Percentiles rank a stretch among this genome's conserved stretches.
These are phyloP conservation scores for Lindbergichthys nudifrons DNA, from an alignment of 2,797 vertebrate species.

Conservation along the genomic window DNA sequence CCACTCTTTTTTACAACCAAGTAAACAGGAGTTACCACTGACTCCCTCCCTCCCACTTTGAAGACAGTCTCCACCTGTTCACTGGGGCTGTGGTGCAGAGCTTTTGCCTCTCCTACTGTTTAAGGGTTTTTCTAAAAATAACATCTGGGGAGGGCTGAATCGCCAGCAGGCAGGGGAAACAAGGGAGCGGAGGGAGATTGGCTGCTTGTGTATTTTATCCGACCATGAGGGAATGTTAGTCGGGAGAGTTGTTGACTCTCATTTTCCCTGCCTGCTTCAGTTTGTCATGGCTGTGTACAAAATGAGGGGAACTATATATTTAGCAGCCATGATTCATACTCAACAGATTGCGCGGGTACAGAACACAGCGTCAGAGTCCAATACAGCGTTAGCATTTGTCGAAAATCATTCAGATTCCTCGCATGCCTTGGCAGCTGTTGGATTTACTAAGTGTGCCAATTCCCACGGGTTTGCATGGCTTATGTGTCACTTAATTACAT, in stretches of 20 bases:
- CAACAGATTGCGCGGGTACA: conserved; percentile 58
- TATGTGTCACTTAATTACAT: neutral
- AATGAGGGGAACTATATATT: conserved; percentile 63
- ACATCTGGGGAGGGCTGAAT: conserved; percentile 67
- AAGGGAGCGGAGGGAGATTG: conserved; percentile 72
- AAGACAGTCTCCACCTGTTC: conserved; percentile 71
- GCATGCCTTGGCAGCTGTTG: neutral
- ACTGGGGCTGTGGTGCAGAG: conserved; percentile 58
- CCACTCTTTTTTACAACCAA: neutral
- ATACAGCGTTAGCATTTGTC: conserved; percentile 21
- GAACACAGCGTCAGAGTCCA: conserved; percentile 29
- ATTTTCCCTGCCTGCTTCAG: conserved; percentile 55
- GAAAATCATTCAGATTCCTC: conserved; percentile 1
- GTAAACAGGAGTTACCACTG: neutral
- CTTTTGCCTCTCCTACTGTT: conserved; percentile 67
- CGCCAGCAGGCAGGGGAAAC: conserved; percentile 72
- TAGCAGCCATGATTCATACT: conserved; percentile 72
- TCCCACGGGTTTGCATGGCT: neutral
- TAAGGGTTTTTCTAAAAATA: conserved; percentile 79
- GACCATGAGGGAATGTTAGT: conserved; percentile 68
- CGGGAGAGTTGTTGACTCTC: conserved; percentile 63
- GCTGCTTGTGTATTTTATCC: conserved; percentile 71
- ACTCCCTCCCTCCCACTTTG: conserved; percentile 24
- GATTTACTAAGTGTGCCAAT: neutral
- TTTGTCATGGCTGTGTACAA: conserved; percentile 68